Conservation (phyloP, 1,140 invertebrate genomes). For the Rhagoletis zephyria region DNA sequence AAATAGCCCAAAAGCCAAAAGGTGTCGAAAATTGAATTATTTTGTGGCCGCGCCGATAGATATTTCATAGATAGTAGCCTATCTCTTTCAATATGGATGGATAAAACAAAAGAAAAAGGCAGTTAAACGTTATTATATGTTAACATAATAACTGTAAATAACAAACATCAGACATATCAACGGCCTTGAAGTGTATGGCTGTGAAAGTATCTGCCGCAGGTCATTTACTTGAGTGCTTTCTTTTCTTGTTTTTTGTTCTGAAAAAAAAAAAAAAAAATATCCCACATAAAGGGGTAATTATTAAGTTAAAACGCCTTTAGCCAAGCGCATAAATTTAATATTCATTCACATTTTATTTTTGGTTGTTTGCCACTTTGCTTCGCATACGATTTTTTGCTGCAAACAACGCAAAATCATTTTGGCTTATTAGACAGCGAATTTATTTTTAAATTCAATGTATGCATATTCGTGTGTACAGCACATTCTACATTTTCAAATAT, state of each 20-base stretch:
- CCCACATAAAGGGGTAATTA: not conserved
- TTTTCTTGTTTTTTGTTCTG: not conserved
- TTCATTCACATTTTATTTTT: slow-evolving; percentile 38
- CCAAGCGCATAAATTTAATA: slow-evolving; percentile 14
- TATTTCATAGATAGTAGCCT: too few species aligned
- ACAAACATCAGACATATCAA: not conserved
- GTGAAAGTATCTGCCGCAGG: not conserved
- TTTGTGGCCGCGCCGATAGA: not conserved
- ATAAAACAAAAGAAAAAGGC: not conserved
- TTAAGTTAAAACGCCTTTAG: slow-evolving; percentile 12
- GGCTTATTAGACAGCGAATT: slow-evolving; percentile 42
- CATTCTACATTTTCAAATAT: slow-evolving; percentile 1
- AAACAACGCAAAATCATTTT: slow-evolving; percentile 50
- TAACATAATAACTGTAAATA: too few species aligned
- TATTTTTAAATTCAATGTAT: slow-evolving; percentile 26
- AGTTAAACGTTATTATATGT: not conserved
- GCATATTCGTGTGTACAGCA: not conserved
- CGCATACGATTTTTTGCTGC: not conserved
- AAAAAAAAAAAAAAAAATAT: not conserved
- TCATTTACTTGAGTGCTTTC: slow-evolving; percentile 9
- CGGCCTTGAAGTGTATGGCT: not conserved
- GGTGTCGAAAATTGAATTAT: too few species aligned
- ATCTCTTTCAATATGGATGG: too few species aligned
- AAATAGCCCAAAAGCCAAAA: too few species aligned
- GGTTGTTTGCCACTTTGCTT: slow-evolving; percentile 18